Percentiles rank a stretch among this genome's conserved stretches.
These are phyloP conservation scores for Drosophila merina DNA, from an alignment of 2,888 invertebrate species.

Conservation along the genomic window DNA sequence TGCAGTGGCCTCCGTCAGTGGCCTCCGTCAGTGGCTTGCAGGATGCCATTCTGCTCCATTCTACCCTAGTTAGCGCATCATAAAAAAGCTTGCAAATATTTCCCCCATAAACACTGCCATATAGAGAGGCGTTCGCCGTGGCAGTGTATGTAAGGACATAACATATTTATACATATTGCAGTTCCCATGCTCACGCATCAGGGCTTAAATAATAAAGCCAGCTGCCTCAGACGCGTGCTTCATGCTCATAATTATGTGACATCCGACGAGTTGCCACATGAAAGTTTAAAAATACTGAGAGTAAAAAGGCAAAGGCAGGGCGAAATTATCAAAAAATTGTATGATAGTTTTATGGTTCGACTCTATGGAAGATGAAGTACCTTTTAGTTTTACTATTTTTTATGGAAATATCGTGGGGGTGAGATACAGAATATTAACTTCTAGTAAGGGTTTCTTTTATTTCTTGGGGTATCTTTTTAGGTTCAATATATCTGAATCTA, in stretches of 20 bases:
- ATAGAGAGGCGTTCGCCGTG: neutral
- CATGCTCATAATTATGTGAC: slow-evolving; percentile 77
- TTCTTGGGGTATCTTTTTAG: no score
- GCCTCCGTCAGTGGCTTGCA: slow-evolving; percentile 36
- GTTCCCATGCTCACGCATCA: slow-evolving; percentile 65
- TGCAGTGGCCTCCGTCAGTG: neutral
- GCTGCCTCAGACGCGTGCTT: slow-evolving; percentile 41
- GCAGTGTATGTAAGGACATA: slow-evolving; percentile 2
- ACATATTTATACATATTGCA: slow-evolving; percentile 3
- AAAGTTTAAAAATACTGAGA: slow-evolving; percentile 52
- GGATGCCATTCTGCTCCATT: slow-evolving; percentile 53
- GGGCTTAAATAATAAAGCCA: slow-evolving; percentile 66
- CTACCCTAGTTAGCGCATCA: slow-evolving; percentile 71
- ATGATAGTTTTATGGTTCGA: neutral
- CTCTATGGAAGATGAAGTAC: neutral
- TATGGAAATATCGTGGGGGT: no score
- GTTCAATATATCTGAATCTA: no score
- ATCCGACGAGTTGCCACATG: slow-evolving; percentile 56
- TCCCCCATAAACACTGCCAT: slow-evolving; percentile 20
- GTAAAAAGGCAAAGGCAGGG: slow-evolving; percentile 7
- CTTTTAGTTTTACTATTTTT: no score
- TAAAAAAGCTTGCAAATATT: slow-evolving; percentile 50
- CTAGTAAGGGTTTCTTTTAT: no score
- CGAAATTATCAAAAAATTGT: neutral
- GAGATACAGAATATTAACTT: no score